Evolutionary conservation across 2,888 invertebrate genomes (phyloP).

Genomic region (Lissocephala sabroskyi): DNA sequence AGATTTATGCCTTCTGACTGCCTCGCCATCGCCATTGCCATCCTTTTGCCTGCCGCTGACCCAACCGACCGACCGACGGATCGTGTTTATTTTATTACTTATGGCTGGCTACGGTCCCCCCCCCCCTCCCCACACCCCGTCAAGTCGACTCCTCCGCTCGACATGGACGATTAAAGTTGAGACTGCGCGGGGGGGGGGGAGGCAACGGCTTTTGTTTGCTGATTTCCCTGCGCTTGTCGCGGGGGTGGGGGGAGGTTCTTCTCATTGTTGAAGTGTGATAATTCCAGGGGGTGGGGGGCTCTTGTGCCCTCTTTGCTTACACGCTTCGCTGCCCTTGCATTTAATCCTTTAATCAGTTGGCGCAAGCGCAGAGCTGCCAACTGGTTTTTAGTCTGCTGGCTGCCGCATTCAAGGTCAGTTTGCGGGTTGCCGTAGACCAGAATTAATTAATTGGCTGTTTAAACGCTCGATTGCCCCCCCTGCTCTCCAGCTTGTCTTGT

Average conservation of each 20-base stretch:
- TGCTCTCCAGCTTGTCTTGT: constrained; percentile 2
- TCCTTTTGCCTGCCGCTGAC: constrained; percentile 25
- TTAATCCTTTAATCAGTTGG: constrained; percentile 58
- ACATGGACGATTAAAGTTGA: constrained; percentile 37
- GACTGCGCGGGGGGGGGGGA: constrained; percentile 13
- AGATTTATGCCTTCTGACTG: constrained; percentile 42
- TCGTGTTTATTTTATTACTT: constrained; percentile 48
- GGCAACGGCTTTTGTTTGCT: constrained; percentile 41
- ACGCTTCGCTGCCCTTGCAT: constrained; percentile 33
- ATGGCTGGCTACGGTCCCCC: constrained; percentile 6
- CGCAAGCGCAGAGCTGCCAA: constrained; percentile 14
- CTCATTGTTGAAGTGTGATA: constrained; percentile 56
- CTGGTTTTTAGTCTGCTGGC: too few species aligned
- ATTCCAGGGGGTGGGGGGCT: constrained; percentile 34
- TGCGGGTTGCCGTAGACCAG: constrained; percentile 8
- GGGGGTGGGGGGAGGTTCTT: too few species aligned
- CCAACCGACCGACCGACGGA: too few species aligned
- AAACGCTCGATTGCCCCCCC: constrained; percentile 51
- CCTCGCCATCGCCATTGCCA: constrained; percentile 27
- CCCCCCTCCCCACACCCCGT: not conserved
- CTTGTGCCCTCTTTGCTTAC: constrained; percentile 45
- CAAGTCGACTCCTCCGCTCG: constrained; percentile 25
- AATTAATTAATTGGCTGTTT: constrained; percentile 62
- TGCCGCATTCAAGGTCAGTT: constrained; percentile 55
- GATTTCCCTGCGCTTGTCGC: constrained; percentile 22